Conservation (phyloP, 2,113 vertebrate species). For the Hemicordylus capensis region DNA sequence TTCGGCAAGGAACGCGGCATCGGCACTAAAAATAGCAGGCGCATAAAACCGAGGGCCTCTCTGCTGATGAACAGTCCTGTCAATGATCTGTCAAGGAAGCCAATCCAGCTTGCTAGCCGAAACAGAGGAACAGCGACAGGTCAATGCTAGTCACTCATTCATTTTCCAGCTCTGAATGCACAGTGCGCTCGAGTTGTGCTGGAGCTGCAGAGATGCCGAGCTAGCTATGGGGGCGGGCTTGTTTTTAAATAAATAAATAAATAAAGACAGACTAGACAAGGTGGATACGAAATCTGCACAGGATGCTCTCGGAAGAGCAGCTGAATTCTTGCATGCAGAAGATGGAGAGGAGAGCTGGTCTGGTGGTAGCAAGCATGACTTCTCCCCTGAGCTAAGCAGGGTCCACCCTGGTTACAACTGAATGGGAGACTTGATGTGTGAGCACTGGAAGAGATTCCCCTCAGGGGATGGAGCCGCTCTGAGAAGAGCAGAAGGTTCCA, state of each 20-base stretch:
- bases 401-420: too few relatives aligned
- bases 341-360: too few relatives aligned
- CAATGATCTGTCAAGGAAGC: constrained; percentile 19
- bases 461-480: too few relatives aligned
- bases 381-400: too few relatives aligned
- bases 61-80: not conserved
- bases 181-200: not conserved
- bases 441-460: too few relatives aligned
- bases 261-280: not conserved
- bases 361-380: too few relatives aligned
- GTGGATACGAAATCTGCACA: not conserved
- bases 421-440: too few relatives aligned
- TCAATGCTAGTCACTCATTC: not conserved
- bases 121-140: not conserved
- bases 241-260: too few relatives aligned
- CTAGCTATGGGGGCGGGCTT: too few relatives aligned
- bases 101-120: not conserved
- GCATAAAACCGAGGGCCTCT: not conserved
- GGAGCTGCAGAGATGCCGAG: not conserved
- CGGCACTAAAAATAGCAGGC: not conserved
- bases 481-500: too few relatives aligned
- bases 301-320: not conserved
- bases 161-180: not conserved
- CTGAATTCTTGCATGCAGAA: too few relatives aligned
- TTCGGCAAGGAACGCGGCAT: not conserved